Evolutionary conservation across 2,888 invertebrate species (phyloP).

Genomic region (Orthosia gracilis): DNA sequence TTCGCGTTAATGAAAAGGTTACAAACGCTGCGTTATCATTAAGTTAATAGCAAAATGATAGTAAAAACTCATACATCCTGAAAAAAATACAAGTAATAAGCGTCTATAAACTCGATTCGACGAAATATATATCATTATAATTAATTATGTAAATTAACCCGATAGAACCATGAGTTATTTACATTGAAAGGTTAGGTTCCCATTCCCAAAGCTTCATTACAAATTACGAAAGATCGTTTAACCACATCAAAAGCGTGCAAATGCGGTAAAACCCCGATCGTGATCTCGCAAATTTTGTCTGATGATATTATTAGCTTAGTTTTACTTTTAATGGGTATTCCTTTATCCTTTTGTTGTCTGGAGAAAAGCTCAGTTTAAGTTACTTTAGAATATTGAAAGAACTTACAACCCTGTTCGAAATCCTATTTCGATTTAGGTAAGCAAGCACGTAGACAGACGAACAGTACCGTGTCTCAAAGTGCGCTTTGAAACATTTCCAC

Average conservation of each 20-base stretch:
- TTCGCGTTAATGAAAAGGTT: slow-evolving; percentile 20
- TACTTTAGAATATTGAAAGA: slow-evolving; percentile 36
- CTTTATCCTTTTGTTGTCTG: not conserved
- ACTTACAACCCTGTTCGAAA: slow-evolving; percentile 10
- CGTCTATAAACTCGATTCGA: slow-evolving; percentile 9
- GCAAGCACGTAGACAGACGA: slow-evolving; percentile 11
- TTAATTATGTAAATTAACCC: slow-evolving; percentile 16
- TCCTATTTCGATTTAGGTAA: slow-evolving; percentile 32
- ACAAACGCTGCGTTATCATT: slow-evolving; percentile 1
- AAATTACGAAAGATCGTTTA: slow-evolving; percentile 63
- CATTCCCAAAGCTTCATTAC: slow-evolving; percentile 64
- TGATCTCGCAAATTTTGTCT: slow-evolving; percentile 49
- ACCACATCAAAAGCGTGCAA: slow-evolving; percentile 41
- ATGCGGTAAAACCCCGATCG: slow-evolving; percentile 57
- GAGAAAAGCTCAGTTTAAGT: slow-evolving; percentile 34
- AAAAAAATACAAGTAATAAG: not conserved
- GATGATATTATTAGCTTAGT: slow-evolving; percentile 31
- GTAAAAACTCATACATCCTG: not conserved
- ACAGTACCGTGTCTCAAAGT: slow-evolving; percentile 7
- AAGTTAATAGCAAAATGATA: not conserved
- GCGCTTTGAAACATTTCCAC: slow-evolving; percentile 10
- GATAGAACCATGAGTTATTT: slow-evolving; percentile 34
- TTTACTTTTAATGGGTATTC: slow-evolving; percentile 13
- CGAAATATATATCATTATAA: slow-evolving; percentile 8
- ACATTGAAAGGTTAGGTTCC: slow-evolving; percentile 59